A percentile compares a stretch with the other conserved stretches of the same genome.
phyloP scores from a whole-genome alignment of 2,888 invertebrate genomes.

The Melanchra persicariae region DNA sequence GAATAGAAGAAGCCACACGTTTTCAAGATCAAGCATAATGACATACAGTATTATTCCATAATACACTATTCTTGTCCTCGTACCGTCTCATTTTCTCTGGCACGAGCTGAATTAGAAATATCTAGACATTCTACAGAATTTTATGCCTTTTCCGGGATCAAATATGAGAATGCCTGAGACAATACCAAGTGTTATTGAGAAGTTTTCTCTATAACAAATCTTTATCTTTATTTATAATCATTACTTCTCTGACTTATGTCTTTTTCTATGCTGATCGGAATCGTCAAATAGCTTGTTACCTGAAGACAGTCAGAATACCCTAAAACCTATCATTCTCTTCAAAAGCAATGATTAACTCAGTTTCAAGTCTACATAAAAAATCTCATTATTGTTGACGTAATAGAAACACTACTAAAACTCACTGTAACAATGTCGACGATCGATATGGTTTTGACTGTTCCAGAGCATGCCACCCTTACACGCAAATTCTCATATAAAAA shows the following conservation, averaged over 20 bases:
- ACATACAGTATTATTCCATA: constrained; percentile 21
- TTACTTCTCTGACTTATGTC: too few relatives aligned
- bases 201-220: neutral
- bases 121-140: neutral
- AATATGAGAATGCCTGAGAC: neutral
- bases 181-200: neutral
- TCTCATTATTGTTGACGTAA: constrained; percentile 49
- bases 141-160: neutral
- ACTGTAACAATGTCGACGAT: constrained; percentile 53
- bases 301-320: neutral
- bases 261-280: too few relatives aligned
- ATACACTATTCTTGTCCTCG: constrained; percentile 26
- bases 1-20: constrained; percentile 46
- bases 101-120: neutral
- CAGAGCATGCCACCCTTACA: constrained; percentile 58
- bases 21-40: constrained; percentile 41
- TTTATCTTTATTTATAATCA: too few relatives aligned
- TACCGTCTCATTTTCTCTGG: constrained; percentile 4
- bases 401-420: constrained; percentile 39
- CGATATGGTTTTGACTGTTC: constrained; percentile 60
- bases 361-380: constrained; percentile 33
- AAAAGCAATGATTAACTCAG: constrained; percentile 14
- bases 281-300: neutral
- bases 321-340: constrained; percentile 28
- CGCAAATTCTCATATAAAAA: constrained; percentile 62